Evolutionary conservation across 2,888 invertebrate species (phyloP).

Genomic region (Sarcophaga carnaria): DNA sequence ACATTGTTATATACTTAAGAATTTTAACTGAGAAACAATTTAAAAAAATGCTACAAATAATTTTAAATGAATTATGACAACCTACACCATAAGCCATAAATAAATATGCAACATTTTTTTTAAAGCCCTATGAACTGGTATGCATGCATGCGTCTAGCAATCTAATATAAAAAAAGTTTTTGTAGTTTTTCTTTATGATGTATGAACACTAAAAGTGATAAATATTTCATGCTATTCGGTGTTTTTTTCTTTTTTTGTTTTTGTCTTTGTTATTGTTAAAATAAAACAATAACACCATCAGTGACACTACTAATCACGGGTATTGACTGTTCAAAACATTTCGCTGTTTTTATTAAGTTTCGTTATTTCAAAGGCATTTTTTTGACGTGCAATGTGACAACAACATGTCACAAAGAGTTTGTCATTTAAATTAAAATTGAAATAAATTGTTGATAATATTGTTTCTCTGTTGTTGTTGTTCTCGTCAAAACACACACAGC

Average conservation of each 20-base stretch:
- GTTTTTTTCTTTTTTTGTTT: neutral
- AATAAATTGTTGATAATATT: constrained; percentile 13
- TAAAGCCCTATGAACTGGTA: neutral
- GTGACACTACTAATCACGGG: constrained; percentile 64
- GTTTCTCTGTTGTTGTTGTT: neutral
- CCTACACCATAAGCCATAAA: too few species aligned
- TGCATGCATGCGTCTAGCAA: neutral
- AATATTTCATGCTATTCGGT: constrained; percentile 50
- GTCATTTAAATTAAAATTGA: constrained; percentile 58
- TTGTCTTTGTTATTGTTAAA: neutral
- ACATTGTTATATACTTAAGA: too few species aligned
- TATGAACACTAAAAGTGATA: constrained; percentile 59
- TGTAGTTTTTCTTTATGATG: neutral
- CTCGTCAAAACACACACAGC: neutral
- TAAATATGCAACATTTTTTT: too few species aligned
- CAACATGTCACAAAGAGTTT: constrained; percentile 64
- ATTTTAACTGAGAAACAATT: too few species aligned
- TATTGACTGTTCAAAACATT: constrained; percentile 54
- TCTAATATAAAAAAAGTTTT: constrained; percentile 6
- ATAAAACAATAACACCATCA: constrained; percentile 63
- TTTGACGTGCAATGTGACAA: constrained; percentile 65
- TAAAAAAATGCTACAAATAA: constrained; percentile 10
- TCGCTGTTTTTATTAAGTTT: constrained; percentile 50
- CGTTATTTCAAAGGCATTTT: constrained; percentile 47
- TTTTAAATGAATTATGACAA: constrained; percentile 17